Base-by-base conservation (phyloP, 2,888 invertebrate genomes). In the Schizotus pectinicornis region DNA sequence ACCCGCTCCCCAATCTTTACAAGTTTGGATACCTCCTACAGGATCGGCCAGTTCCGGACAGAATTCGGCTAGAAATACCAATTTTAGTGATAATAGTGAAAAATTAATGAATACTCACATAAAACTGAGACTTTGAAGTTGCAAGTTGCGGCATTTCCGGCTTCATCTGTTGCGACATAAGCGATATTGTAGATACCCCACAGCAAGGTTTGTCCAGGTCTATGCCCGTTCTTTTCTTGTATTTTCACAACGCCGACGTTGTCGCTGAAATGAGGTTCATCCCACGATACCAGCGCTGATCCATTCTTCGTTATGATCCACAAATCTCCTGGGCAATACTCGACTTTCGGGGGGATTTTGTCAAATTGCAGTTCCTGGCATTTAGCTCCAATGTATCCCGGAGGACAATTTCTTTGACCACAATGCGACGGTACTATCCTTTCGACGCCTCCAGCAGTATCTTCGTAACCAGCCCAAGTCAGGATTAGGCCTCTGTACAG, bases 1-100 rank as follows among this genome's bases (percentile, higher is more conserved):
- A 50, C 95, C 95, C 1, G 96, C 95, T 42, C 97, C 97, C 96
- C 96, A 97, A 73, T 94, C 93, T 69, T 95, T 94, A 78, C 97
- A 97, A 5, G 89, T 89, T 80, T 96, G 95, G 31, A 87, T 86
- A 39, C 98, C 98, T 50, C 96, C 95, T 13, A 95, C 85, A 0
- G 98, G 98, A 79, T 96, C 95, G 13, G 89, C 83, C 64, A 95
- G 80, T 61, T 90, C 88, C 14, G 94, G 94, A 75, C 98, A 98
- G 81, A 96, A 95, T 77, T 96, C 95, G 64, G 93, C 94, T 90
- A 61, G 22, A 22, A 22, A 5, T 3, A 2, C 5, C 45, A 52
- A 52, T 42, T 47, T 8, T 33, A 42, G 35, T 38, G 1, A 37
- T 8, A 38, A 48, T 38, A 8, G 33, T 30, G 32, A 13, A 41